These are phyloP conservation scores for Ochropleura leucogaster DNA, from an alignment of 2,888 invertebrate species.

Conservation along the genomic window DNA sequence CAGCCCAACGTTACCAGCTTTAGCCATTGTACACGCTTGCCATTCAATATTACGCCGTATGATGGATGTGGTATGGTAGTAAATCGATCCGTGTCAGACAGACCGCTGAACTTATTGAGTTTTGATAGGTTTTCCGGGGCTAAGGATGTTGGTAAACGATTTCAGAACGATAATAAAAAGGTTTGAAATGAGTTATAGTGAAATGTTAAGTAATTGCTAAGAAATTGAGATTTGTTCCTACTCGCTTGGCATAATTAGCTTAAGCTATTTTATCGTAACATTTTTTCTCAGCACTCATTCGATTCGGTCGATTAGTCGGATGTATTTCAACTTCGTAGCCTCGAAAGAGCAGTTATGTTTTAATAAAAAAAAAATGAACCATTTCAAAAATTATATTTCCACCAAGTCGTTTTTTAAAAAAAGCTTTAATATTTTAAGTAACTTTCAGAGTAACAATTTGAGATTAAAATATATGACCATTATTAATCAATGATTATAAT, in stretches of 20 bases:
- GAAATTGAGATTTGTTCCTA: background rate
- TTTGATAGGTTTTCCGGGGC: slow-evolving; percentile 71
- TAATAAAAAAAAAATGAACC: no score
- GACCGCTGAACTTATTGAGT: slow-evolving; percentile 70
- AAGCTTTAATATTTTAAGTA: no score
- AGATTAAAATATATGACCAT: background rate
- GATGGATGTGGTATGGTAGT: slow-evolving; percentile 69
- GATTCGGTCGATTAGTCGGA: no score
- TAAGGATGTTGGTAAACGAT: slow-evolving; percentile 62
- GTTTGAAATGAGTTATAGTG: slow-evolving; percentile 33
- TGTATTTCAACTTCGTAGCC: no score
- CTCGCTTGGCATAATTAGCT: background rate
- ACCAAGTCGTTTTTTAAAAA: no score
- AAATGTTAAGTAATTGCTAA: slow-evolving; percentile 22
- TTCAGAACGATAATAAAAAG: slow-evolving; percentile 65
- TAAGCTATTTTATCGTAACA: no score
- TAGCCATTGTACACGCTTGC: slow-evolving; percentile 62
- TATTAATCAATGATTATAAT: background rate
- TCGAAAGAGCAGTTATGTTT: no score
- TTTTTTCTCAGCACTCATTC: no score
- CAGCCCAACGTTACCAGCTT: slow-evolving; percentile 68
- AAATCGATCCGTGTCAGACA: slow-evolving; percentile 65
- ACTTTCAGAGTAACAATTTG: background rate
- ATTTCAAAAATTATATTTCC: no score
- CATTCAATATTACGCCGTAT: slow-evolving; percentile 67